Base-by-base conservation (phyloP, 1,140 invertebrate genomes). In the Helicoverpa zea region DNA sequence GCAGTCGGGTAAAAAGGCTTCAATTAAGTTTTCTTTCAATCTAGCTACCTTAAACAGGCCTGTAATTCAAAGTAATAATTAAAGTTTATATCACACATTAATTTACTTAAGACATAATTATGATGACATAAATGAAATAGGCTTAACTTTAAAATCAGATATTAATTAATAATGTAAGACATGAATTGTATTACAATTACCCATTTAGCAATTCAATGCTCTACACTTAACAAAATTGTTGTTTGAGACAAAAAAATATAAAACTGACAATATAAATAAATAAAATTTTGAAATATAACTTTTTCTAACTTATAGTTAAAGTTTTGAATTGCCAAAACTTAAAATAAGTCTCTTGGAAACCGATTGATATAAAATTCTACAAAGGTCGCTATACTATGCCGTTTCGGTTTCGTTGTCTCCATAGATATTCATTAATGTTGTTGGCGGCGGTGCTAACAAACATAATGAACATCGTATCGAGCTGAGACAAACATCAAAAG, bases 241-340 rank as follows among this genome's bases (percentile, higher is more conserved):
- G 85, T 92, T 91, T 90, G 89, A 91, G 91, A 92, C 89, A 89
- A 88, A 84, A 75, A 88, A 86, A 79, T 56, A 56, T 81, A 90
- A 89, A 93, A 90, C 82, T 87, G 89, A 88, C 89, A 84, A 90
- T 90, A 88, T 93, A 93, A 94, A 93, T 94, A 93, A 89, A 91
- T 90, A 91, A 91, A 92, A 91, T 88, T 88, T 89, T 88, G 89
- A 90, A 92, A 94, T 90, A 94, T 87, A 94, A 92, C 90, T 88
- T 92, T n/a, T 66, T 93, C 91, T 95, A 95, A 95, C 94, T 95
- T 95, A 95, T 95, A 94, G 92, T 95, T 94, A 95, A 94, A 94
- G 94, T 95, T 95, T 95, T 95, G 94, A 93, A 92, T 91, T 68
- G 87, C 90, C 94, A 95, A 95, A 95, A 95, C 94, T 92, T 94